These are phyloP conservation scores for Diplodus sargus DNA, from an alignment of 2,797 vertebrate genomes.

Conservation along the genomic window DNA sequence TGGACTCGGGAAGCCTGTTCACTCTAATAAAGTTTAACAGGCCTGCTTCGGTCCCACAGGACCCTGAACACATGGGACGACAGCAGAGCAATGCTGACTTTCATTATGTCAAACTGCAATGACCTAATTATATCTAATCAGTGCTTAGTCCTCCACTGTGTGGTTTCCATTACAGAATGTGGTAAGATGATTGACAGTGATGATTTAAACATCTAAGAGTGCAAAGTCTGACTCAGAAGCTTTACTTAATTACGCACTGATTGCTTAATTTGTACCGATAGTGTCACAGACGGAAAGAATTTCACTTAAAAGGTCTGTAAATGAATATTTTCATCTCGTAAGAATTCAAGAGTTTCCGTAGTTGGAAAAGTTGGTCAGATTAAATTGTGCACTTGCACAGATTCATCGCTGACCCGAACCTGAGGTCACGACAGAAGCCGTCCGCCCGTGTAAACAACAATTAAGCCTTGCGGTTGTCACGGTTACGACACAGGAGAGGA, in stretches of 20 bases:
- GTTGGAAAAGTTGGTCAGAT: slow-evolving; percentile 26
- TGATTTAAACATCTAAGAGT: slow-evolving; percentile 64
- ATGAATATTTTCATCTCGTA: slow-evolving; percentile 34
- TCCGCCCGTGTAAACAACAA: slow-evolving; percentile 37
- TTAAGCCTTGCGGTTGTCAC: slow-evolving; percentile 55
- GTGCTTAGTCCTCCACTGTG: slow-evolving; percentile 44
- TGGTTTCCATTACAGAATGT: slow-evolving; percentile 67
- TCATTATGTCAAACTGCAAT: slow-evolving; percentile 76
- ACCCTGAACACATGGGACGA: slow-evolving; percentile 53
- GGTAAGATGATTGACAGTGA: slow-evolving; percentile 64
- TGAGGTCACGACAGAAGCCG: slow-evolving; percentile 44
- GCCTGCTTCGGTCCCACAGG: slow-evolving; percentile 63
- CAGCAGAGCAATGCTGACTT: slow-evolving; percentile 68
- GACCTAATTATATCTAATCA: slow-evolving; percentile 80
- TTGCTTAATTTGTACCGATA: slow-evolving; percentile 65
- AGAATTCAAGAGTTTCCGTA: slow-evolving; percentile 12
- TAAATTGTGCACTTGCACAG: background rate
- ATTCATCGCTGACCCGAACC: slow-evolving; percentile 43
- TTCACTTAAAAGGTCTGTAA: slow-evolving; percentile 40
- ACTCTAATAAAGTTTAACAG: slow-evolving; percentile 79
- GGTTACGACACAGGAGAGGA: slow-evolving; percentile 30
- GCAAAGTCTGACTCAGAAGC: slow-evolving; percentile 64
- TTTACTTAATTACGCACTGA: slow-evolving; percentile 67
- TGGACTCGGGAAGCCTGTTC: slow-evolving; percentile 67
- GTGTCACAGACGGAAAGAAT: slow-evolving; percentile 58